Conservation (phyloP, 2,113 vertebrate species). For the Acanthochromis polyacanthus region DNA sequence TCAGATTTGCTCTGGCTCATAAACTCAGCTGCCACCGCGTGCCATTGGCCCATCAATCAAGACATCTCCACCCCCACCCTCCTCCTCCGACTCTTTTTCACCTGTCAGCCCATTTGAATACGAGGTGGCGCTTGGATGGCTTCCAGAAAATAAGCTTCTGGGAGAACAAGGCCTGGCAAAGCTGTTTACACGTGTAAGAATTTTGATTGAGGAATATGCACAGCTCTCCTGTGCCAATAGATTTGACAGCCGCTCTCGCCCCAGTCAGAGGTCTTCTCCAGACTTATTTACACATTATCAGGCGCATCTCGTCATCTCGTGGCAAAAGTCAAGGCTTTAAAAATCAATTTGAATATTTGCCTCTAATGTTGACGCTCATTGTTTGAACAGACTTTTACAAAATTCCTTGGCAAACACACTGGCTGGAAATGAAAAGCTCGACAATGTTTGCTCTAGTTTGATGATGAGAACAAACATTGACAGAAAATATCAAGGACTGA, state of each 20-base stretch:
- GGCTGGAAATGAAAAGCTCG: constrained; percentile 48
- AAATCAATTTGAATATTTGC: constrained; percentile 43
- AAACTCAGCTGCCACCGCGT: constrained; percentile 65
- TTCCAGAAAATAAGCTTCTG: constrained; percentile 69
- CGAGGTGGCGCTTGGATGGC: constrained; percentile 75
- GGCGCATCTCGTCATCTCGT: constrained; percentile 6
- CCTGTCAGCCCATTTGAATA: constrained; percentile 81
- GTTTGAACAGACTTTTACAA: constrained; percentile 60
- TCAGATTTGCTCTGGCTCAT: constrained; percentile 85
- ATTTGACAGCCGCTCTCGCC: constrained; percentile 42
- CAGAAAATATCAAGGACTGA: constrained; percentile 62
- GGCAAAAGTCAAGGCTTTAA: constrained; percentile 35
- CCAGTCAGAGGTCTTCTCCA: constrained; percentile 30
- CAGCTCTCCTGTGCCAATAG: constrained; percentile 48
- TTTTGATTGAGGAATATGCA: constrained; percentile 72
- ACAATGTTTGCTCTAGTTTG: constrained; percentile 58
- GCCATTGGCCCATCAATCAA: constrained; percentile 83
- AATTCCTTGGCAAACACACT: constrained; percentile 59
- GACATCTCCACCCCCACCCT: constrained; percentile 29
- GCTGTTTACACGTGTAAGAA: constrained; percentile 66
- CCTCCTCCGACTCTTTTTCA: constrained; percentile 51
- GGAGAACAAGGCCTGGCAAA: constrained; percentile 67
- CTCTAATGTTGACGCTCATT: constrained; percentile 37
- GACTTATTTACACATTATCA: constrained; percentile 43
- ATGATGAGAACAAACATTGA: constrained; percentile 71